phyloP scores from a whole-genome alignment of 2,797 vertebrate species.

The Phaenicophaeus curvirostris region DNA sequence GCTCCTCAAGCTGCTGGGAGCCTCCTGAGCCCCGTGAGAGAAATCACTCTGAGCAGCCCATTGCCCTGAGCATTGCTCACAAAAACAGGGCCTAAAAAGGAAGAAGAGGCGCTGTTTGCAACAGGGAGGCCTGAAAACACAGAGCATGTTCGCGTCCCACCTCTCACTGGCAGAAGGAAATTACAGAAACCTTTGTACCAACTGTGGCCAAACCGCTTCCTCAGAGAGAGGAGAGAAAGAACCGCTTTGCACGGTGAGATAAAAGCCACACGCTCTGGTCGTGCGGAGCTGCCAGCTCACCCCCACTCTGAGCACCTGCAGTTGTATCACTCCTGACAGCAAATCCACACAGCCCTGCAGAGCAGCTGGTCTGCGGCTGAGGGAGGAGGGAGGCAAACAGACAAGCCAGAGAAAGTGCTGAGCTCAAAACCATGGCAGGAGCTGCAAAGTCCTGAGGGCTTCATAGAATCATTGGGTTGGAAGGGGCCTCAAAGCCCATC shows the following conservation, averaged over 20 bases:
- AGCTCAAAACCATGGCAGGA: neutral
- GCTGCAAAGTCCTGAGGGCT: neutral
- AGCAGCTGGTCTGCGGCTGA: neutral
- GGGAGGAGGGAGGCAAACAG: neutral
- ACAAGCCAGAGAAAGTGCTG: neutral
- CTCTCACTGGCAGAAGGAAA: constrained; percentile 21
- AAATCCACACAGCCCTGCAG: neutral
- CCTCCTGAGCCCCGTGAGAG: neutral
- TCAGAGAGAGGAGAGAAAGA: neutral
- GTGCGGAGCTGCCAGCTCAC: neutral
- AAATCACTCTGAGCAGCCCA: neutral
- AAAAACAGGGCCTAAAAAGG: neutral
- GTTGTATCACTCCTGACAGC: neutral
- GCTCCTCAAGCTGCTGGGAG: neutral
- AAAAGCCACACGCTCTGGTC: neutral
- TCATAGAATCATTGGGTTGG: no score
- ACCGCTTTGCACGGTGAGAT: neutral
- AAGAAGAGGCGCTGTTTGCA: neutral
- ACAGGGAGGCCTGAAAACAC: neutral
- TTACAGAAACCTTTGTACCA: constrained; percentile 56
- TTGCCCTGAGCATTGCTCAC: neutral
- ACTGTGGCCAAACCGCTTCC: constrained; percentile 67
- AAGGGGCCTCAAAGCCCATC: no score
- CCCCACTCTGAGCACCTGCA: neutral
- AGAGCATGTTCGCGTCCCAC: rapidly evolving